Conservation (phyloP, 2,113 vertebrate species). For the Anoura caudifer region DNA sequence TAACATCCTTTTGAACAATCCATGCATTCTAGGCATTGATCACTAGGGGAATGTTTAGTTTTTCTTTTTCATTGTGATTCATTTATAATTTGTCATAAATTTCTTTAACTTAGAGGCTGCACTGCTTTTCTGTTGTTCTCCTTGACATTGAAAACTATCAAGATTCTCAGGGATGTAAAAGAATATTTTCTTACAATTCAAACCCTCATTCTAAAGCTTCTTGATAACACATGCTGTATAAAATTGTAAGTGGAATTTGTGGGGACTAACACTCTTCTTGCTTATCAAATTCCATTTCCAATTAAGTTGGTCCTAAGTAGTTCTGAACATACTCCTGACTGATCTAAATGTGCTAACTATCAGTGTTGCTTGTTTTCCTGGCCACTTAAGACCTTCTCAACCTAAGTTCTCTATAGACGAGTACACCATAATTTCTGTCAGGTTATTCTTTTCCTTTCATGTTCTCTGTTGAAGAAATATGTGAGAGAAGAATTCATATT, state of each 20-base stretch:
- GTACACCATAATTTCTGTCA: background rate
- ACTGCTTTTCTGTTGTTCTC: background rate
- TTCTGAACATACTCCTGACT: background rate
- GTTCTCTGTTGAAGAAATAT: background rate
- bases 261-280: background rate
- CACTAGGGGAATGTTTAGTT: background rate
- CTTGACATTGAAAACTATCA: background rate
- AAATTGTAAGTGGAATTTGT: background rate
- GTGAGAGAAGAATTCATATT: background rate
- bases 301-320: background rate
- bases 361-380: background rate
- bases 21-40: background rate
- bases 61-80: slow-evolving; percentile 21
- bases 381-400: background rate
- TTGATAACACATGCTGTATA: background rate
- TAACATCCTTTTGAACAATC: background rate
- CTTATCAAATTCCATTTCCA: background rate
- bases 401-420: background rate
- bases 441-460: slow-evolving; percentile 27
- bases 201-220: background rate
- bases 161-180: background rate
- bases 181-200: background rate
- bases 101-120: background rate
- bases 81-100: background rate
- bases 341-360: background rate